Conservation (phyloP, 2,797 vertebrate species). For the Hydrocynus forskahlii region DNA sequence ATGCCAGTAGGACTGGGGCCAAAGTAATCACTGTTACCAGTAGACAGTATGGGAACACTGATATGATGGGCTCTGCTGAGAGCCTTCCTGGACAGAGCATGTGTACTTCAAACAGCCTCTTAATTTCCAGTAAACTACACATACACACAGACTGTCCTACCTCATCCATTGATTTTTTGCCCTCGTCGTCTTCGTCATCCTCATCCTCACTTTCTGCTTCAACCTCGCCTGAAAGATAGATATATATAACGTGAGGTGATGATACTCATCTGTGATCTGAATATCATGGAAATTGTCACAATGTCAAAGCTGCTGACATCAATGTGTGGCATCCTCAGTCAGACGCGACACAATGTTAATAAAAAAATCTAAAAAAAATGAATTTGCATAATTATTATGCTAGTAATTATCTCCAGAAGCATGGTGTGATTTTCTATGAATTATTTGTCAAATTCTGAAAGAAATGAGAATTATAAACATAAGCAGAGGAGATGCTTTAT, state of each 20-base stretch:
- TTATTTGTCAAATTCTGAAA: too few relatives aligned
- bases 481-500: too few relatives aligned
- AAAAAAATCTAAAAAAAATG: too few relatives aligned
- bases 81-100: neutral
- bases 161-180: slow-evolving; percentile 98
- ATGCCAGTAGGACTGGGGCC: neutral
- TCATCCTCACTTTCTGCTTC: slow-evolving; percentile 95
- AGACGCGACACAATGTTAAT: too few relatives aligned
- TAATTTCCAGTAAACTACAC: neutral
- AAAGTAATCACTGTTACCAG: neutral
- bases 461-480: too few relatives aligned
- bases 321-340: too few relatives aligned
- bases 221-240: slow-evolving; percentile 83
- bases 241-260: neutral
- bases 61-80: neutral
- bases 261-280: neutral
- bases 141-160: slow-evolving; percentile 66
- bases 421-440: too few relatives aligned
- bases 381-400: too few relatives aligned
- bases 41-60: neutral
- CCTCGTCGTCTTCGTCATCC: slow-evolving; percentile 92
- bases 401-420: too few relatives aligned
- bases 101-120: neutral
- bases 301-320: neutral
- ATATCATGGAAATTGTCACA: neutral